Percentiles rank a stretch among this genome's conserved stretches.
Evolutionary conservation across 2,797 vertebrate species (phyloP).

Genomic region (Toxotes lorentzi): DNA sequence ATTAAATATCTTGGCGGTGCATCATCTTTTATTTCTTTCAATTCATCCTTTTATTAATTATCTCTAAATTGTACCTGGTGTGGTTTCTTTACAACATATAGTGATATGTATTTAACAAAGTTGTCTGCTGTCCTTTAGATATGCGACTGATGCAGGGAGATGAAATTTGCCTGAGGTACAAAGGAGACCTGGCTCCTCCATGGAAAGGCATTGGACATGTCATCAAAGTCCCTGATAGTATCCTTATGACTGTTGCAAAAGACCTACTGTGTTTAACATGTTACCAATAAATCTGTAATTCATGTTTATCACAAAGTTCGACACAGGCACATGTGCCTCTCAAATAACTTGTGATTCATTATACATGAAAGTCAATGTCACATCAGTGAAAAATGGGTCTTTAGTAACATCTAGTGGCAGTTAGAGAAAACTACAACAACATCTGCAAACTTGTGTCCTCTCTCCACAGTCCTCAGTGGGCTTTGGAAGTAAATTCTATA

Average conservation of each 20-base stretch:
- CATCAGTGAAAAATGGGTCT: not conserved
- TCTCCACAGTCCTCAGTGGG: not conserved
- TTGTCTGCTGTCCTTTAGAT: constrained; percentile 78
- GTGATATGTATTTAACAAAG: not conserved
- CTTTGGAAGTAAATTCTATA: constrained; percentile 23
- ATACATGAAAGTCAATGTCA: not conserved
- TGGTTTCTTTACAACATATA: not conserved
- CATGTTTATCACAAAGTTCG: not conserved
- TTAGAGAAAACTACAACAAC: constrained; percentile 49
- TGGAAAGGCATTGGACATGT: constrained; percentile 98
- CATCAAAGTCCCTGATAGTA: constrained; percentile 98
- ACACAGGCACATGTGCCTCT: not conserved
- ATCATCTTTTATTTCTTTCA: not conserved
- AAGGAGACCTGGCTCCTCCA: constrained; percentile 93
- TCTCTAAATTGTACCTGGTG: not conserved
- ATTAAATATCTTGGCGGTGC: not conserved
- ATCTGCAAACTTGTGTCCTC: not conserved
- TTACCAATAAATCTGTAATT: not conserved
- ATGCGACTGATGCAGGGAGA: constrained; percentile 98
- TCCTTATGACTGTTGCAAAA: constrained; percentile 80
- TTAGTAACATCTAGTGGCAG: constrained; percentile 55
- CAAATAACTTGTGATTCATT: not conserved
- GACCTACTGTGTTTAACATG: not conserved
- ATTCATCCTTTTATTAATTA: not conserved
- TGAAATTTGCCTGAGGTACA: constrained; percentile 96